phyloP scores from a whole-genome alignment of 2,888 invertebrate species.

The Prostheceraeus crozeri region DNA sequence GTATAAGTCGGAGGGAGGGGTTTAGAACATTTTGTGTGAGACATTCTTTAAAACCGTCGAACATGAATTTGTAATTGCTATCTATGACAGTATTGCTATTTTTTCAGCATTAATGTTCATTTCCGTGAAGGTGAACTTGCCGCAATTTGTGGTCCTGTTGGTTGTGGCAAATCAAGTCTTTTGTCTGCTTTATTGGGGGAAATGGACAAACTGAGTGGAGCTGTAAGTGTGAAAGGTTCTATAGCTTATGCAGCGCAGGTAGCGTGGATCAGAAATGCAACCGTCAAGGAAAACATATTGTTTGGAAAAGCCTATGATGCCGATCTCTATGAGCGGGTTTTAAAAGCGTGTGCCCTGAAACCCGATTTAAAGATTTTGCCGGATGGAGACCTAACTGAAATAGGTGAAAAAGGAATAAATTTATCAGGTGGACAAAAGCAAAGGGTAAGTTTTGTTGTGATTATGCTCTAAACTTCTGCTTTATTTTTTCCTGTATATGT shows the following conservation, averaged over 20 bases:
- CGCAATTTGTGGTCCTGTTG: conserved; percentile 59
- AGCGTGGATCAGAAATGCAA: conserved; percentile 61
- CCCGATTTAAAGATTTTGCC: conserved; percentile 40
- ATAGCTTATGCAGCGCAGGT: conserved; percentile 56
- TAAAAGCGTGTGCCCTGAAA: conserved; percentile 41
- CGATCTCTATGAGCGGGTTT: conserved; percentile 33
- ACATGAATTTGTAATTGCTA: too few species aligned
- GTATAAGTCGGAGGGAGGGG: too few species aligned
- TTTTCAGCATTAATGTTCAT: background rate
- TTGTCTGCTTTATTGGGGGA: conserved; percentile 78
- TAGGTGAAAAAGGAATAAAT: conserved; percentile 55
- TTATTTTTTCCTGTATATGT: too few species aligned
- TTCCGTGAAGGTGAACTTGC: conserved; percentile 54
- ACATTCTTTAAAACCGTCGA: too few species aligned
- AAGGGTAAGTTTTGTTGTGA: conserved; percentile 54
- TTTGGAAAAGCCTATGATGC: conserved; percentile 35
- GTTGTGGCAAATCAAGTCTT: conserved; percentile 65
- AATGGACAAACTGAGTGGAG: conserved; percentile 61
- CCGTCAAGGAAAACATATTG: conserved; percentile 59
- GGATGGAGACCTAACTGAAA: conserved; percentile 42
- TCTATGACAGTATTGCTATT: too few species aligned
- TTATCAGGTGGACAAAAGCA: conserved; percentile 57
- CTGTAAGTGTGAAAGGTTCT: background rate
- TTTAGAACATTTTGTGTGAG: too few species aligned
- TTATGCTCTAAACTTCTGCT: too few species aligned